Conservation (phyloP, 1,140 invertebrate genomes). For the Meteorus sp. region DNA sequence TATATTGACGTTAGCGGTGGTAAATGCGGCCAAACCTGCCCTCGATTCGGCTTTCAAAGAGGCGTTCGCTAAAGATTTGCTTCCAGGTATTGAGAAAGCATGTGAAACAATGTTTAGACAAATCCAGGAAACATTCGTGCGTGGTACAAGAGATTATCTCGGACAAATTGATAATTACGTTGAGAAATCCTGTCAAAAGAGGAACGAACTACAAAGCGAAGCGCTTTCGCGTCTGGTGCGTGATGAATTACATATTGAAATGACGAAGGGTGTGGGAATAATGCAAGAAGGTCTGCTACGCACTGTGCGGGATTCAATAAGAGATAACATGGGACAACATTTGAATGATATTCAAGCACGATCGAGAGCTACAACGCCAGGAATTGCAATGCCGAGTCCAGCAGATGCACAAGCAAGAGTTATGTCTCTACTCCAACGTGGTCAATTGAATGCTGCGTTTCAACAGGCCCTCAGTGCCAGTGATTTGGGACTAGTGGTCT, state of each 20-base stretch:
- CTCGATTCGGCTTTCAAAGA: constrained; percentile 75
- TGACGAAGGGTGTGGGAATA: constrained; percentile 40
- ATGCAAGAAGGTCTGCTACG: constrained; percentile 48
- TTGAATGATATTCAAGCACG: constrained; percentile 51
- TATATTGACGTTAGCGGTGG: constrained; percentile 68
- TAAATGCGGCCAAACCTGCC: constrained; percentile 66
- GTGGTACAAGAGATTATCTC: constrained; percentile 79
- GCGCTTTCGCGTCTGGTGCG: constrained; percentile 38
- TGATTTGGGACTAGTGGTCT: constrained; percentile 81
- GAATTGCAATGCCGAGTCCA: constrained; percentile 44
- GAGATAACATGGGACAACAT: constrained; percentile 53
- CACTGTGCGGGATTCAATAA: constrained; percentile 48
- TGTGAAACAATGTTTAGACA: constrained; percentile 85
- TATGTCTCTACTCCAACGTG: constrained; percentile 70
- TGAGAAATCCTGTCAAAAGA: constrained; percentile 47
- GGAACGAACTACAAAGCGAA: constrained; percentile 48
- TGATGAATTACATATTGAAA: constrained; percentile 50
- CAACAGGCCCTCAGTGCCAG: constrained; percentile 85
- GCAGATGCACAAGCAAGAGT: constrained; percentile 67
- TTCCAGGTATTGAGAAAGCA: constrained; percentile 84
- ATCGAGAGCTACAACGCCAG: constrained; percentile 64
- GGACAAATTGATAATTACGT: constrained; percentile 45
- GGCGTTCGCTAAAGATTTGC: constrained; percentile 70
- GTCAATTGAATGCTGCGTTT: constrained; percentile 83
- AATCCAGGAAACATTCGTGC: constrained; percentile 82